Base-by-base conservation (phyloP, 2,113 vertebrate genomes). In the Danio rerio region DNA sequence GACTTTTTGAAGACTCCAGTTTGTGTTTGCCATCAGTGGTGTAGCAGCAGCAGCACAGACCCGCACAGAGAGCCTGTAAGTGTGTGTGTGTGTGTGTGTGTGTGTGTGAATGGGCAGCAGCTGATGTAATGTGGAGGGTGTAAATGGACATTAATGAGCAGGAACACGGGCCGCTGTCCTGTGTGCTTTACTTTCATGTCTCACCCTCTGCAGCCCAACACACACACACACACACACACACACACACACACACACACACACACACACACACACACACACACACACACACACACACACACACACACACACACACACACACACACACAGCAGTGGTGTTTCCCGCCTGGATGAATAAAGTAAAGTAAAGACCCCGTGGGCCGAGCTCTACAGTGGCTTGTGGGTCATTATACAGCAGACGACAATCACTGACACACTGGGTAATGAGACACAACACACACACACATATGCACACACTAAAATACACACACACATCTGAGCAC, bases 301-400 rank as follows among this genome's bases (percentile, higher is more conserved):
- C n/a, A 75, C 9, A 31, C 31, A 31, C 31, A 31, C 31, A 31
- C 31, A 3, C 3, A 31, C 31, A 31, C 31, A 31, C 31, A 31
- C 3, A 1, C 42, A 86, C 21, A 59, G n/a, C n/a, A n/a, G n/a
- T n/a, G n/a, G 83, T 78, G 56, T 50, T 55, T 62, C 58, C 53
- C 42, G 61, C 78, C 87, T 61, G 61, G 71, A 78, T 83, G 83
- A 88, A 91, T 87, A 84, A 47, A 80, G 43, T 87, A 84, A 47
- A 80, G 43, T 79, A 74, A 84, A 79, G 81, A 85, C 81, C 56
- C 81, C 15, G 72, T 61, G 61, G 81, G 81, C 82, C 49, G 70
- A 65, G 66, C 63, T 81, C 74, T 75, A 69, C 52, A 68, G 78
- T 53, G 40, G 62, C 50, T 21, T 40, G 49, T 42, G 62, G 72